Evolutionary conservation across 2,113 vertebrate genomes (phyloP), one percentile per base, ranked within the genome.

Genomic region (Donacobius atricapilla): DNA sequence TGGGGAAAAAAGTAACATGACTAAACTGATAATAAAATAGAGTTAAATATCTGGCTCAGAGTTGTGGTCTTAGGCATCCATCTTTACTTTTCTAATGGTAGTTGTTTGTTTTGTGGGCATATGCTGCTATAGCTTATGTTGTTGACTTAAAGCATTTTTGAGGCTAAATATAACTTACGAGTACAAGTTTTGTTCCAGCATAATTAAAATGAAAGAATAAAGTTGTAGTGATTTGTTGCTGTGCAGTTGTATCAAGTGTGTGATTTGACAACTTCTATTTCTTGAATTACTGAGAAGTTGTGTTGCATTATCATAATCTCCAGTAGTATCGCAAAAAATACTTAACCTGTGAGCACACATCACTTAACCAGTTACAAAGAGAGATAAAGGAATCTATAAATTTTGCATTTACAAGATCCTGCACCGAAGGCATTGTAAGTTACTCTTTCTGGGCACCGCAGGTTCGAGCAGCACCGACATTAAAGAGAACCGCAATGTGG

Each of bases 371-470:
- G 98, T 99, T 98, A 98, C 99, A 99, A 99, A 99, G 99, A 98
- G 97, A 98, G 98, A 99, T 99, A 98, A 99, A 99, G 99, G 99
- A 99, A 99, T 99, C 98, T 99, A 98, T 99, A 99, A 99, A 99
- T 99, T 99, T 99, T 99, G 98, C 99, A 99, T 99, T 99, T 99
- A 99, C 99, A 99, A 99, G 99, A 98, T 99, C 99, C 99, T 99
- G 98, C 99, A 99, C 98, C 99, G 98, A 99, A 99, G 99, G 99
- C 99, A 98, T 99, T 99, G 99, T 99, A 99, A 99, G 99, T 99
- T 99, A 99, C 99, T 99, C 99, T 99, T 99, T 99, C 99, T 99
- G 99, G 99, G 99, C 99, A 99, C 98, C 98, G 76, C 99, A 99
- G 99, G 99, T 99, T 99, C 98, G 54, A 99, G 99, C 99, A 99